Conservation (phyloP, 2,797 vertebrate species). For the Danio albolineatus region DNA sequence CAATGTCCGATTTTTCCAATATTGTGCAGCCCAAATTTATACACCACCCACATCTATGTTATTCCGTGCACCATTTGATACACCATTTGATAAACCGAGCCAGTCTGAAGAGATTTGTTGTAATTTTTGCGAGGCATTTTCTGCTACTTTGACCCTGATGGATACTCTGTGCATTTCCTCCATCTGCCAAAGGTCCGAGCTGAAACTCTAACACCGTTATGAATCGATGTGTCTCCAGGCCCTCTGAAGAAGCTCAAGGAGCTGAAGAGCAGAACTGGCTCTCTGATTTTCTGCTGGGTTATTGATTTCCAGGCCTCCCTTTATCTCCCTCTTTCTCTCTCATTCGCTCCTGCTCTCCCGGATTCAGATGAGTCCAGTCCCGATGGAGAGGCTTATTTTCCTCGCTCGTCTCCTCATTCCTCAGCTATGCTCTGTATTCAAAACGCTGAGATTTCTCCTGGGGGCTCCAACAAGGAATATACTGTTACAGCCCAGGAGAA, state of each 20-base stretch:
- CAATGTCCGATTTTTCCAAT: too few species aligned
- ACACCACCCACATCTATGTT: neutral
- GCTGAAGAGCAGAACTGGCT: constrained; percentile 45
- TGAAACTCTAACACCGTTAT: neutral
- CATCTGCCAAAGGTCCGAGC: constrained; percentile 28
- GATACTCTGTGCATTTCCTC: constrained; percentile 11
- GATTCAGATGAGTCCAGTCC: constrained; percentile 69
- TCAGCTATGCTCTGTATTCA: constrained; percentile 65
- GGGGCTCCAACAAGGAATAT: constrained; percentile 76
- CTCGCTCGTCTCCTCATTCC: constrained; percentile 62
- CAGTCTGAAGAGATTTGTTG: constrained; percentile 11
- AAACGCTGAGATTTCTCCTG: constrained; percentile 73
- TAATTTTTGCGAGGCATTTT: constrained; percentile 38
- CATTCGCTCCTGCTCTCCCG: constrained; percentile 44
- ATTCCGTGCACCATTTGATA: neutral
- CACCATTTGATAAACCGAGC: neutral
- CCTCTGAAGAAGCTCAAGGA: neutral
- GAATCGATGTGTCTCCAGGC: constrained; percentile 11
- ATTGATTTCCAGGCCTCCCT: constrained; percentile 74
- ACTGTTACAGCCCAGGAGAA: constrained; percentile 77
- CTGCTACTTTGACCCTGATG: constrained; percentile 13
- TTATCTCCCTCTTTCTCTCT: constrained; percentile 39
- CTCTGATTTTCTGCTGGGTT: constrained; percentile 64
- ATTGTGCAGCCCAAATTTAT: too few species aligned
- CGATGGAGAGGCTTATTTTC: constrained; percentile 66